A percentile compares a stretch with the other conserved stretches of the same genome.
Evolutionary conservation across 2,797 vertebrate species (phyloP).

Genomic region (Brachyrhaphis roseni): DNA sequence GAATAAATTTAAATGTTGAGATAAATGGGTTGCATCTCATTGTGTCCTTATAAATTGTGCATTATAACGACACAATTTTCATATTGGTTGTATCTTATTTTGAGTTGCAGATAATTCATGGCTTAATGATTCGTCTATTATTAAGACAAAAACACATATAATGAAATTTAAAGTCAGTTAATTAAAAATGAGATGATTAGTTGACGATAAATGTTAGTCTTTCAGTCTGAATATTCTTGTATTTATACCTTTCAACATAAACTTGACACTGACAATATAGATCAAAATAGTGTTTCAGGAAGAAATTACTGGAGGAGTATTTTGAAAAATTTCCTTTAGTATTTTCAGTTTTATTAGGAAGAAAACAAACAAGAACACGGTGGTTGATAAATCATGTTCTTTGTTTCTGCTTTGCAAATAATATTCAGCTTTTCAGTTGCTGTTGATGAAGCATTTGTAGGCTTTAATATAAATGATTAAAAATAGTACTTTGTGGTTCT

Average conservation of each 20-base stretch:
- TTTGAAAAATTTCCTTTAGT: neutral
- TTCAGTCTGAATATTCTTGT: neutral
- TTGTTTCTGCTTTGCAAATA: neutral
- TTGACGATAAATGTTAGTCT: neutral
- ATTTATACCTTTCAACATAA: neutral
- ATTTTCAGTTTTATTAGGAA: neutral
- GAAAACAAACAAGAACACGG: neutral
- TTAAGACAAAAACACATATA: neutral
- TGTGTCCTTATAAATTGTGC: too few relatives aligned
- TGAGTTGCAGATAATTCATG: neutral
- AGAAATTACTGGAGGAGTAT: neutral
- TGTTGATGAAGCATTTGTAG: neutral
- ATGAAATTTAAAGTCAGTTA: neutral
- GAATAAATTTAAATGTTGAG: neutral
- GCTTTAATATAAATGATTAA: neutral
- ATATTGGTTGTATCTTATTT: neutral
- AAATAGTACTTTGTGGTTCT: neutral
- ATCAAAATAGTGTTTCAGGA: neutral
- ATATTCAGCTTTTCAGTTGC: neutral
- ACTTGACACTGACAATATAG: neutral
- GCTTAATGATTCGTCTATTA: neutral
- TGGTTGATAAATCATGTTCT: neutral
- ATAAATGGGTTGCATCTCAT: neutral
- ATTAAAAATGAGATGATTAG: neutral
- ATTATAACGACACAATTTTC: neutral